Evolutionary conservation across 2,888 invertebrate species (phyloP), one percentile per base, ranked within the genome.

Genomic region (Agrochola litura): DNA sequence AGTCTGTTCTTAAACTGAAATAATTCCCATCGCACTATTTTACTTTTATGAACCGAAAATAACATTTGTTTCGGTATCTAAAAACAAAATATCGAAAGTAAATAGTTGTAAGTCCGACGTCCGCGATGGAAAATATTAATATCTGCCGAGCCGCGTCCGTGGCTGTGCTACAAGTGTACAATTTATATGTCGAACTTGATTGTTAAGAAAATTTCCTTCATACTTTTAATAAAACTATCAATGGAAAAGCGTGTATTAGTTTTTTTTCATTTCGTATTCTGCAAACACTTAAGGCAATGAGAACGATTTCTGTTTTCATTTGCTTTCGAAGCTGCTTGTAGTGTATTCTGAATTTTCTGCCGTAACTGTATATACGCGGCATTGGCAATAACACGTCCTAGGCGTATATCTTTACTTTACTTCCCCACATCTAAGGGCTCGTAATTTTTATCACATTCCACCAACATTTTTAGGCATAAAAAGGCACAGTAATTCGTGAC

Each of bases 1-100:
- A 95, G 93, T 91, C 93, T 95, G 95, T 94, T 95, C 88, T 90
- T 90, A 90, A 93, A 94, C 92, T 94, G 90, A 93, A 94, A 94
- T 94, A 88, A 88, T 89, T 88, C 86, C 92, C 91, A 92, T 89
- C 84, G 87, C 87, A 86, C 89, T 87, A 89, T 87, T 91, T 90
- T 91, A 90, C 89, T 91, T 92, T 91, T 91, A 90, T 84, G 81
- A 85, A 88, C 85, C 86, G 73, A 88, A 91, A 87, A 90, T 88
- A 89, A 85, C 84, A 83, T 83, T 85, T 86, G 76, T 81, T 88
- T 77, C 70, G 54, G 58, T 69, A 78, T 80, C 81, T 76, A 79
- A 84, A 83, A 88, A 85, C 76, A 76, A 83, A 82, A 82, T 81
- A 80, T 82, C 79, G 72, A 77, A 87, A 84, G 75, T 88, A 79